Evolutionary conservation across 2,888 invertebrate species (phyloP).

Genomic region (Gerosis bhagava): DNA sequence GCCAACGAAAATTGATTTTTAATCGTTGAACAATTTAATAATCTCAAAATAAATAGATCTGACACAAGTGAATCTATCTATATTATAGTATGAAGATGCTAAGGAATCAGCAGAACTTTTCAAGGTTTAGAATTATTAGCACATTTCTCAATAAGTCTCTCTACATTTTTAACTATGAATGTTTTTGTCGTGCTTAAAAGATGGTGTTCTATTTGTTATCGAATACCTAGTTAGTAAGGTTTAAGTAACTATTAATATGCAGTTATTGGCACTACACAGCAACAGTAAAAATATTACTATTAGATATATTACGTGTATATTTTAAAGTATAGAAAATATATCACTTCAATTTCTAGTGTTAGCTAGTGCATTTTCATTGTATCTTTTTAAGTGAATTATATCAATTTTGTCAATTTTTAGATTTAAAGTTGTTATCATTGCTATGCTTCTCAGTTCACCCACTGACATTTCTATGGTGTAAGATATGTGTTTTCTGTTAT

Average conservation of each 20-base stretch:
- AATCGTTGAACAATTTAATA: slow-evolving; percentile 49
- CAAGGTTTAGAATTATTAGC: slow-evolving; percentile 80
- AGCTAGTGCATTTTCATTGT: slow-evolving; percentile 54
- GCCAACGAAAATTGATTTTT: slow-evolving; percentile 68
- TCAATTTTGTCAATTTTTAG: slow-evolving; percentile 82
- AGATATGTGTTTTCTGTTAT: no score
- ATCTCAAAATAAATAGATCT: slow-evolving; percentile 72
- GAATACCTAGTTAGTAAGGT: slow-evolving; percentile 80
- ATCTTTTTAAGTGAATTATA: slow-evolving; percentile 75
- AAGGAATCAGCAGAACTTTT: slow-evolving; percentile 60
- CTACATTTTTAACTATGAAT: slow-evolving; percentile 83
- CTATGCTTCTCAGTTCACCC: slow-evolving; percentile 46
- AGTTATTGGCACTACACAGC: slow-evolving; percentile 81
- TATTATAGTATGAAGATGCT: slow-evolving; percentile 44
- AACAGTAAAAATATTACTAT: slow-evolving; percentile 48
- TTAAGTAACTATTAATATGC: slow-evolving; percentile 76
- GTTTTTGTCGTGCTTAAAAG: slow-evolving; percentile 83
- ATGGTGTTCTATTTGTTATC: slow-evolving; percentile 83
- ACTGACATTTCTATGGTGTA: no score
- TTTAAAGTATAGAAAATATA: slow-evolving; percentile 33
- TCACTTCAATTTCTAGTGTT: slow-evolving; percentile 49
- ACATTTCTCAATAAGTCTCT: slow-evolving; percentile 83
- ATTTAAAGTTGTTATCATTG: slow-evolving; percentile 65
- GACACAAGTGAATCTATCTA: slow-evolving; percentile 62
- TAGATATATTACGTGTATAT: slow-evolving; percentile 38